Percentiles rank a stretch among this genome's conserved stretches.
Evolutionary conservation across 2,888 invertebrate genomes (phyloP).

Genomic region (Caenorhabditis virilis): DNA sequence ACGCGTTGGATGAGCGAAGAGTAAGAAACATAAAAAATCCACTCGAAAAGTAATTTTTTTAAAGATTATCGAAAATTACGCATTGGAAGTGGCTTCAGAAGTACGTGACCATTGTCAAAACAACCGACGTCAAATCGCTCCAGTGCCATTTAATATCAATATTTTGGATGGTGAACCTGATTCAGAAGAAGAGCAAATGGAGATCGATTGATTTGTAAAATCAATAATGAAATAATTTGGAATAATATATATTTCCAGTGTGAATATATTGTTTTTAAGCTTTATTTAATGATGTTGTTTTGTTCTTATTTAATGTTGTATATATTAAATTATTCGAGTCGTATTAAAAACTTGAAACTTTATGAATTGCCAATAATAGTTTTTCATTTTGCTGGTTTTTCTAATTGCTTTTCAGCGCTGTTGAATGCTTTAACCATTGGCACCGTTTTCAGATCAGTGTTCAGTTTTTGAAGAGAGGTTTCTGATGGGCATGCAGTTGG

Average conservation of each 20-base stretch:
- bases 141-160: constrained; percentile 54
- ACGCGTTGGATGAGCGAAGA: constrained; percentile 45
- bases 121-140: constrained; percentile 45
- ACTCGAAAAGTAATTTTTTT: constrained; percentile 7
- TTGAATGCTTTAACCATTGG: constrained; percentile 8
- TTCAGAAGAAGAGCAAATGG: not conserved
- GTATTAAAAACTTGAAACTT: too few relatives aligned
- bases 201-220: not conserved
- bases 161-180: constrained; percentile 40
- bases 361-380: not conserved
- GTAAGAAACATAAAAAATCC: constrained; percentile 11
- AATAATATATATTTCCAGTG: too few relatives aligned
- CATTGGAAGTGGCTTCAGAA: constrained; percentile 53
- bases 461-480: constrained; percentile 4
- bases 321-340: too few relatives aligned
- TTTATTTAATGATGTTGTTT: too few relatives aligned
- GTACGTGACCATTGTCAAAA: constrained; percentile 35
- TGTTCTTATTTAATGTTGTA: too few relatives aligned
- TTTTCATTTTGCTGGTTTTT: not conserved
- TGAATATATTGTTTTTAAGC: too few relatives aligned
- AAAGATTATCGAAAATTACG: constrained; percentile 56
- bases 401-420: constrained; percentile 4
- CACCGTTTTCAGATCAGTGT: constrained; percentile 1
- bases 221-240: too few relatives aligned
- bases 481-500: constrained; percentile 1